Evolutionary conservation across 2,888 invertebrate genomes (phyloP), one percentile per base, ranked within the genome.

Genomic region (Phorcus lineatus): DNA sequence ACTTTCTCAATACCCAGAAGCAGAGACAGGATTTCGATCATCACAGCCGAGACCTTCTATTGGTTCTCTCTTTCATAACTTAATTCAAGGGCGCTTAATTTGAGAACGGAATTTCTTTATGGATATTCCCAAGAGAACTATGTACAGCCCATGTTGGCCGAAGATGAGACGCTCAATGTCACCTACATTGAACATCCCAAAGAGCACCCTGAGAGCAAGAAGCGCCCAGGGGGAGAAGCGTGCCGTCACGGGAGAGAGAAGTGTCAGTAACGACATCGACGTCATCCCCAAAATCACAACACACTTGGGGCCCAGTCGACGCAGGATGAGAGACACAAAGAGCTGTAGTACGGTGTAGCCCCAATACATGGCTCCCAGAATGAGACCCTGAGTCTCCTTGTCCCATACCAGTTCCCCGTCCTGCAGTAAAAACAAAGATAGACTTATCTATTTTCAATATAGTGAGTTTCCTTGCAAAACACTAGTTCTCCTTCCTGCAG

Each of bases 341-440:
- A 94, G 88, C 86, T 93, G 90, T 86, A 83, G 90, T 62, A 91
- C 82, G 62, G 93, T 84, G 86, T 94, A 94, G 52, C 94, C 94
- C 87, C 94, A 95, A 91, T 94, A 95, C 88, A 95, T 94, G 3
- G 94, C 93, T 7, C 94, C 94, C 2, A 95, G 91, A 74, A 95
- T 91, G 0, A 91, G 87, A 24, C 95, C 94, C 87, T 95, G 94
- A 19, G 93, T 91, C 7, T 91, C 89, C 79, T 95, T 94, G 52
- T 93, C 92, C 95, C 95, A 95, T 0, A 92, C 90, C 81, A 95
- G 94, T 81, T 94, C 94, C 7, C 91, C 90, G 74, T 88, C 88
- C 88, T 89, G 81, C 16, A 13, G 11, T 47, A 11, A 47, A 13
- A 47, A 47, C 36, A 47, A 11, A 47, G 11, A 47, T 13, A 47